A percentile compares a stretch with the other conserved stretches of the same genome.
These are phyloP conservation scores for Cephalotes varians DNA, from an alignment of 2,888 invertebrate genomes.

Conservation along the genomic window DNA sequence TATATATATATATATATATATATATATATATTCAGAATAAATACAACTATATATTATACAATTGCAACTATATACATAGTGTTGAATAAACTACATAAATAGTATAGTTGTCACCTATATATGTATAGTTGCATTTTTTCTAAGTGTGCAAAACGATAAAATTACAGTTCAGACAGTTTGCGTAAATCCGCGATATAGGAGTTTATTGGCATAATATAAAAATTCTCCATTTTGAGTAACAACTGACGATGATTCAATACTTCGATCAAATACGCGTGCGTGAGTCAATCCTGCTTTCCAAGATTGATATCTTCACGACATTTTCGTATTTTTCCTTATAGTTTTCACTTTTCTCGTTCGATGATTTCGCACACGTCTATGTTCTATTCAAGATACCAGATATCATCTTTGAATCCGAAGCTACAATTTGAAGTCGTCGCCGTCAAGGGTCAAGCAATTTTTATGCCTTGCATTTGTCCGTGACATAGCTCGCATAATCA, in stretches of 20 bases:
- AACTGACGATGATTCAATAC: neutral
- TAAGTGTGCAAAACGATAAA: neutral
- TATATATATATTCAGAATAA: too few relatives aligned
- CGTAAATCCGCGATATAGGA: neutral
- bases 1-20: too few relatives aligned
- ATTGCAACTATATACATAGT: too few relatives aligned
- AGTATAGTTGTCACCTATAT: too few relatives aligned
- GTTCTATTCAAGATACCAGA: slow-evolving; percentile 28
- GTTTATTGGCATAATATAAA: neutral
- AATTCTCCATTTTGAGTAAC: slow-evolving; percentile 6
- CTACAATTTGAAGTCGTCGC: slow-evolving; percentile 2
- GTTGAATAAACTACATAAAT: too few relatives aligned
- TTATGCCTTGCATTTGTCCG: neutral
- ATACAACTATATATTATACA: too few relatives aligned
- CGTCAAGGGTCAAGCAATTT: slow-evolving; percentile 9
- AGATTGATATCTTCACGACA: neutral
- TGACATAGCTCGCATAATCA: slow-evolving; percentile 43
- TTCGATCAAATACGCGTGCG: neutral
- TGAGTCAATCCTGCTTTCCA: neutral
- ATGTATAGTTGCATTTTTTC: too few relatives aligned
- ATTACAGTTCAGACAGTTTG: slow-evolving; percentile 3
- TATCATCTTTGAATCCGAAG: slow-evolving; percentile 12
- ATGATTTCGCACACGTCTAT: neutral
- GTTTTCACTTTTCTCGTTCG: neutral
- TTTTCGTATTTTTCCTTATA: neutral